Percentiles rank a stretch among this genome's conserved stretches.
Evolutionary conservation across 2,113 vertebrate species (phyloP).

Genomic region (Cryptoleucopteryx plumbea): DNA sequence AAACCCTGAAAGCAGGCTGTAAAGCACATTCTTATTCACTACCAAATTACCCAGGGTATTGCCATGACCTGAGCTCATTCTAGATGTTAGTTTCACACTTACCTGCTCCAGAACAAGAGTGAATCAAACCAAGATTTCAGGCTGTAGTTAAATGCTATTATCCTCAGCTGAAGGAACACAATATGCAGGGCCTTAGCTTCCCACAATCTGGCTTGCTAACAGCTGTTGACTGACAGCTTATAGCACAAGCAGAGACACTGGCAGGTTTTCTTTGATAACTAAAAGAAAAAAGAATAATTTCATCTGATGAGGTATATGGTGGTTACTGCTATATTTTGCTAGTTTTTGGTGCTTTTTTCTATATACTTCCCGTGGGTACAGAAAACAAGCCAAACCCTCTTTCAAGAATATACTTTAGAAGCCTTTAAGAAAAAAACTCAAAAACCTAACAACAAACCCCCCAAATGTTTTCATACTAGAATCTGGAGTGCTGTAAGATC

Average conservation of each 20-base stretch:
- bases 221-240: neutral
- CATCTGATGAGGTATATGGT: neutral
- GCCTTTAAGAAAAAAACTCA: neutral
- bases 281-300: neutral
- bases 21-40: neutral
- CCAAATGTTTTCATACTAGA: constrained; percentile 8
- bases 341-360: constrained; percentile 26
- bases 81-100: neutral
- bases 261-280: neutral
- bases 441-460: neutral
- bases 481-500: constrained; percentile 37
- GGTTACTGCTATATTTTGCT: neutral
- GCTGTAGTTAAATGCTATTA: neutral
- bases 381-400: constrained; percentile 38
- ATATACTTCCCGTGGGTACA: neutral
- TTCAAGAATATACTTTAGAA: constrained; percentile 17
- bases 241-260: neutral
- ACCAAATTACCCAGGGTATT: neutral
- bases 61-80: neutral
- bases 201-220: neutral
- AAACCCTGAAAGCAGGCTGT: neutral
- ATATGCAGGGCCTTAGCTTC: neutral
- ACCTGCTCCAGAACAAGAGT: neutral
- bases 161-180: neutral
- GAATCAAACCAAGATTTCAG: neutral